A percentile compares a stretch with the other conserved stretches of the same genome.
These are phyloP conservation scores for Rhipidura dahli DNA, from an alignment of 2,113 vertebrate genomes.

Conservation along the genomic window DNA sequence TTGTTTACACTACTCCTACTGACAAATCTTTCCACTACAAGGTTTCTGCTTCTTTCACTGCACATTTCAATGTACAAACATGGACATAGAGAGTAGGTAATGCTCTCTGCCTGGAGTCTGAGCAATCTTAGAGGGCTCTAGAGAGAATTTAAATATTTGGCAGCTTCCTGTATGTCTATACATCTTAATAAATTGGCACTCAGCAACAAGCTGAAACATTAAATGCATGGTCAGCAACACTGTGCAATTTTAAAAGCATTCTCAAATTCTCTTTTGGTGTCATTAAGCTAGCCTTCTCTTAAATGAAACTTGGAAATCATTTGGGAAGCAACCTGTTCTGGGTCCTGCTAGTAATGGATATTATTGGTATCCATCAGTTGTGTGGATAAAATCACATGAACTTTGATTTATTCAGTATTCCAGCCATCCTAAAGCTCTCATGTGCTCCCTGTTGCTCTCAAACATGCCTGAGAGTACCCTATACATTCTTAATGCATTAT, in stretches of 20 bases:
- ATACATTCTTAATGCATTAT: neutral
- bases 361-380: neutral
- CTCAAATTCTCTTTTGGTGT: neutral
- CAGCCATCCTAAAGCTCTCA: neutral
- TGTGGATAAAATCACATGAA: neutral
- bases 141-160: neutral
- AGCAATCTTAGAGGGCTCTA: neutral
- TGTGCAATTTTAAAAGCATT: neutral
- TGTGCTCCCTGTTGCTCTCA: neutral
- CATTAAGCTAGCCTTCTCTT: neutral
- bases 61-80: neutral
- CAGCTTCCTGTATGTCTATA: neutral
- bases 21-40: neutral
- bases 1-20: neutral
- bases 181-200: neutral
- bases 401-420: neutral
- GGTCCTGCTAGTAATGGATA: neutral
- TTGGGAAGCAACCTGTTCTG: neutral
- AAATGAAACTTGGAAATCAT: neutral
- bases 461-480: neutral
- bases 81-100: neutral
- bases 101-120: neutral
- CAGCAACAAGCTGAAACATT: neutral
- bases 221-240: neutral
- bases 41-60: neutral